Percentiles rank a stretch among this genome's conserved stretches.
Evolutionary conservation across 2,888 invertebrate genomes (phyloP).

Genomic region (Drosophila pseudotalamancana): DNA sequence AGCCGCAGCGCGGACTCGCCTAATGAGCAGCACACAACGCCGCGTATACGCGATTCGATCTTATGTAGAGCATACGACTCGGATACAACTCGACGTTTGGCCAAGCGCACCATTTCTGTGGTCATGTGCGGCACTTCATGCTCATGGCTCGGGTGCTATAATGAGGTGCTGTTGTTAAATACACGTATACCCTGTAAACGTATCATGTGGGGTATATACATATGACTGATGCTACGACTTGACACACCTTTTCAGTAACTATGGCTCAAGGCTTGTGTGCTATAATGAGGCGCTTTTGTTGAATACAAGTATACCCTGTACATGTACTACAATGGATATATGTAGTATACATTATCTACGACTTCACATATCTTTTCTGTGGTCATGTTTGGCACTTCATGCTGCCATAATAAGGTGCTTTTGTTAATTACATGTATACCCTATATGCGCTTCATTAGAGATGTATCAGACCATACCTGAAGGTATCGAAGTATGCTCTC

Average conservation of each 20-base stretch:
- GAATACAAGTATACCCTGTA: background rate
- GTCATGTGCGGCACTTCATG: constrained; percentile 59
- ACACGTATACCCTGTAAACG: background rate
- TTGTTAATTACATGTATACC: too few relatives aligned
- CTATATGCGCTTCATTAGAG: too few relatives aligned
- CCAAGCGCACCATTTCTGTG: constrained; percentile 40
- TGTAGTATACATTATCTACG: too few relatives aligned
- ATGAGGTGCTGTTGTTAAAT: constrained; percentile 31
- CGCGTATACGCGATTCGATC: constrained; percentile 59
- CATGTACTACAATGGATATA: background rate
- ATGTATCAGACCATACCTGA: too few relatives aligned
- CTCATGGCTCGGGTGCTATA: constrained; percentile 52
- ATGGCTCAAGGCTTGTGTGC: background rate
- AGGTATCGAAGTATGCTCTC: too few relatives aligned
- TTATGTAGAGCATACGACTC: constrained; percentile 22
- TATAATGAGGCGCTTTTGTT: constrained; percentile 7
- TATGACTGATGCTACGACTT: too few relatives aligned
- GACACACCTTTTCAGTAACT: too few relatives aligned
- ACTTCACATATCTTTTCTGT: too few relatives aligned
- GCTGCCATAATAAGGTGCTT: too few relatives aligned
- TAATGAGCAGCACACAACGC: constrained; percentile 63
- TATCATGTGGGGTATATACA: background rate
- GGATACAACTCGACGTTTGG: constrained; percentile 17
- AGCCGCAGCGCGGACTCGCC: constrained; percentile 36
- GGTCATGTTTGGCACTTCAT: too few relatives aligned